Conservation (phyloP, 2,113 vertebrate species). For the Podilymbus podiceps region DNA sequence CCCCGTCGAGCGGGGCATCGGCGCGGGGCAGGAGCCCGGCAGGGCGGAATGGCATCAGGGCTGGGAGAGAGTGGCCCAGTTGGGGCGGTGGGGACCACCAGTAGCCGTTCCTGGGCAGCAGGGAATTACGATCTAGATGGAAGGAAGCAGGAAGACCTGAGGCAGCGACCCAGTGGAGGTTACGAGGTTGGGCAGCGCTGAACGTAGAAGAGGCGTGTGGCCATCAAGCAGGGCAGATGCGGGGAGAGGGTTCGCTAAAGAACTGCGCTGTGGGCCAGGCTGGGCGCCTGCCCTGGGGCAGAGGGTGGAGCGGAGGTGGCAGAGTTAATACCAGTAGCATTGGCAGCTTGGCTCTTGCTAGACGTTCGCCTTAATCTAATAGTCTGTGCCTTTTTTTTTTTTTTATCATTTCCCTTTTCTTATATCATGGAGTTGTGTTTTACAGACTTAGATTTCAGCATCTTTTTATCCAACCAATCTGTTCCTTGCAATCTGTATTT, state of each 20-base stretch:
- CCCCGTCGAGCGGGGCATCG: too few species aligned
- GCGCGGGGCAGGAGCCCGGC: neutral
- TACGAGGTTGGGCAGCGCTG: neutral
- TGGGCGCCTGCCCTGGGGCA: neutral
- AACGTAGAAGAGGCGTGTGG: accelerated
- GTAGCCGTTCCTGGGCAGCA: neutral
- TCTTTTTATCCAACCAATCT: neutral
- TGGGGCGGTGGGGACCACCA: neutral
- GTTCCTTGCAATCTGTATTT: neutral
- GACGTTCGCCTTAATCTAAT: neutral
- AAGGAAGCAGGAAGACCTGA: too few species aligned
- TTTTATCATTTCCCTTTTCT: neutral
- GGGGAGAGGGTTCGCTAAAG: neutral
- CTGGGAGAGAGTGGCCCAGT: too few species aligned
- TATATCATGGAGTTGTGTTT: neutral
- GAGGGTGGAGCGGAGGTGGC: neutral
- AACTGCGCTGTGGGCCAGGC: neutral
- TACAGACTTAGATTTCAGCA: neutral
- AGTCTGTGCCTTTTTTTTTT: neutral
- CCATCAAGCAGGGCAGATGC: accelerated
- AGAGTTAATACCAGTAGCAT: too few species aligned
- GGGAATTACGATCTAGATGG: neutral
- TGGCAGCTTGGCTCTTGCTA: neutral
- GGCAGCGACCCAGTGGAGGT: neutral
- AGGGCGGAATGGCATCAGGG: neutral